phyloP scores from a whole-genome alignment of 2,797 vertebrate species.

The Xiphophorus birchmanni region DNA sequence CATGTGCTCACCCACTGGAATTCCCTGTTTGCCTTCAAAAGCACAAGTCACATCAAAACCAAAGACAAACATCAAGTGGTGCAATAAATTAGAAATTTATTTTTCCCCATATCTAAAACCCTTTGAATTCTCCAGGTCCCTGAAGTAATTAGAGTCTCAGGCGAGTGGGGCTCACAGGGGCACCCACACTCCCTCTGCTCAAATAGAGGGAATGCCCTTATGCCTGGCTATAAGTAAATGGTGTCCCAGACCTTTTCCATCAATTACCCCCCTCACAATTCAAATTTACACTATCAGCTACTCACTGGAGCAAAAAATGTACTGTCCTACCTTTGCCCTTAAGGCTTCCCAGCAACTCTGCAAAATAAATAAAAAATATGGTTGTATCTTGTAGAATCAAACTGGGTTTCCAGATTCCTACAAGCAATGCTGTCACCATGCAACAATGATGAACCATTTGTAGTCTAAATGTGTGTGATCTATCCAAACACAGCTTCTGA shows the following conservation, averaged over 20 bases:
- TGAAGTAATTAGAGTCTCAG: constrained; percentile 86
- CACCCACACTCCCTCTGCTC: constrained; percentile 71
- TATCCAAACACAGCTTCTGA: constrained; percentile 26
- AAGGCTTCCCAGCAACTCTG: constrained; percentile 38
- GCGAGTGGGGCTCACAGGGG: constrained; percentile 77
- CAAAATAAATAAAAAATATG: constrained; percentile 27
- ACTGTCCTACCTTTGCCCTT: constrained; percentile 32
- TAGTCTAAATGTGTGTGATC: constrained; percentile 29
- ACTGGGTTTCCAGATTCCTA: constrained; percentile 39
- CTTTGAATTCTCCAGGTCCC: constrained; percentile 86
- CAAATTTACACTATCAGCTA: constrained; percentile 60
- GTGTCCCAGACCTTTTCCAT: constrained; percentile 67
- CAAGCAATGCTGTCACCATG: constrained; percentile 22
- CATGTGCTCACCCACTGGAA: background rate
- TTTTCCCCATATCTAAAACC: constrained; percentile 77
- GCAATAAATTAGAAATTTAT: constrained; percentile 84
- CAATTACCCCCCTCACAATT: constrained; percentile 67
- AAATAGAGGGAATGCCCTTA: constrained; percentile 75
- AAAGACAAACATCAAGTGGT: constrained; percentile 84
- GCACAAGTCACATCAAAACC: constrained; percentile 69
- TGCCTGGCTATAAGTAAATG: constrained; percentile 67
- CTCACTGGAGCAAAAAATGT: constrained; percentile 34
- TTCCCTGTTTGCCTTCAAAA: constrained; percentile 73
- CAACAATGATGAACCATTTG: constrained; percentile 43
- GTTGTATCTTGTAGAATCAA: constrained; percentile 51